Conservation (phyloP, 2,888 invertebrate genomes). For the Limnephilus auricula region DNA sequence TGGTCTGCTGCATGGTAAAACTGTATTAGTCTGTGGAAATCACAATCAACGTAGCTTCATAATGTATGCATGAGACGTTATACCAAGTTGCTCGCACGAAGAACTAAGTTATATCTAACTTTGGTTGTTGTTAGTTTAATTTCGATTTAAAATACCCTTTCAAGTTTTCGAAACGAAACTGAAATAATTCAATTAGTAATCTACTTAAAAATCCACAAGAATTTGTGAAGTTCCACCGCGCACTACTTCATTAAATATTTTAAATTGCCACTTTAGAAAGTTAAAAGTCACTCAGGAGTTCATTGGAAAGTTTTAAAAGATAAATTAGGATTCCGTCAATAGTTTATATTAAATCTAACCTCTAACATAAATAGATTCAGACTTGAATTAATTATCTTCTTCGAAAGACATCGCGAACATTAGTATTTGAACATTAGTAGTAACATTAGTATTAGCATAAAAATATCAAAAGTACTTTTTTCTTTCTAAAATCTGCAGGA, state of each 20-base stretch:
- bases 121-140: not conserved
- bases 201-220: not conserved
- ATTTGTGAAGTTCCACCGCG: not conserved
- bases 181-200: conserved; percentile 14
- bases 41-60: not conserved
- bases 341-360: not conserved
- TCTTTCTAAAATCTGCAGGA: not conserved
- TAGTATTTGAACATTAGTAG: no score
- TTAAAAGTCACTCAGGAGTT: conserved; percentile 26
- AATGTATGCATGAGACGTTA: not conserved
- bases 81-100: not conserved
- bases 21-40: no score
- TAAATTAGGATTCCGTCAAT: not conserved
- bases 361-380: not conserved
- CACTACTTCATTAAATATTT: conserved; percentile 14
- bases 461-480: not conserved
- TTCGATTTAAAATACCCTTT: conserved; percentile 5
- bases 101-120: not conserved
- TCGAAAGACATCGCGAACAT: not conserved
- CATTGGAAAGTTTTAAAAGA: not conserved
- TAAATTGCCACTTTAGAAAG: conserved; percentile 31
- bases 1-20: no score
- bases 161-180: not conserved
- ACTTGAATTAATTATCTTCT: not conserved
- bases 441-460: no score